Conservation (phyloP, 2,888 invertebrate species). For the Meta bourneti region DNA sequence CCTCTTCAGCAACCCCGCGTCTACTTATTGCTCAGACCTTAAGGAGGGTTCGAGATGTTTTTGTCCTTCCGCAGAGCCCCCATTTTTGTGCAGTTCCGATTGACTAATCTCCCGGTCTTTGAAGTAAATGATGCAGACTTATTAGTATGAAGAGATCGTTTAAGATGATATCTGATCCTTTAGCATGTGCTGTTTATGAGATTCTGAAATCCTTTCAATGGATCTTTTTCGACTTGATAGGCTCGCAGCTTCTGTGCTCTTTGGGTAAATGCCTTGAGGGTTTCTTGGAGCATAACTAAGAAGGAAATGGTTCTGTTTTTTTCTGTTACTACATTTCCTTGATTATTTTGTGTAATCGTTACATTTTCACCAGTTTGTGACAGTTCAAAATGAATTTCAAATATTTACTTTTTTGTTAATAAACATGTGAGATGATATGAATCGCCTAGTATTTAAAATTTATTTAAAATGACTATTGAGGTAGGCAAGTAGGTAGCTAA, state of each 20-base stretch:
- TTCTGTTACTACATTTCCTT: no score
- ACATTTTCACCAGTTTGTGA: no score
- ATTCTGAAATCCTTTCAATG: background rate
- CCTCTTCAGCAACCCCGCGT: background rate
- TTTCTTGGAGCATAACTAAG: no score
- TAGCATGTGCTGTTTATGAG: background rate
- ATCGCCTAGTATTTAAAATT: no score
- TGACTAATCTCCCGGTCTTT: slow-evolving; percentile 14
- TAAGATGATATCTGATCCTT: slow-evolving; percentile 3
- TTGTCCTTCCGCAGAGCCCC: background rate
- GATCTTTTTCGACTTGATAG: background rate
- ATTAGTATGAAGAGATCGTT: slow-evolving; percentile 31
- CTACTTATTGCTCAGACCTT: background rate
- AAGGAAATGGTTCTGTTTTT: no score
- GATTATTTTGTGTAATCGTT: no score
- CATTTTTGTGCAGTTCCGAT: background rate
- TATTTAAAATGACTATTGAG: no score
- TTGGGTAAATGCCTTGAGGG: no score
- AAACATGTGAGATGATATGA: no score
- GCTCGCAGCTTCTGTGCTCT: background rate
- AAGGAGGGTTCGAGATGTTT: slow-evolving; percentile 14
- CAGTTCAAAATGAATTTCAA: no score
- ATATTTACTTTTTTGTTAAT: no score
- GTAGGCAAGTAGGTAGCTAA: no score
- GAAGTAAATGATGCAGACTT: slow-evolving; percentile 25